Conservation (phyloP, 1,140 invertebrate genomes). For the Idris sp. region DNA sequence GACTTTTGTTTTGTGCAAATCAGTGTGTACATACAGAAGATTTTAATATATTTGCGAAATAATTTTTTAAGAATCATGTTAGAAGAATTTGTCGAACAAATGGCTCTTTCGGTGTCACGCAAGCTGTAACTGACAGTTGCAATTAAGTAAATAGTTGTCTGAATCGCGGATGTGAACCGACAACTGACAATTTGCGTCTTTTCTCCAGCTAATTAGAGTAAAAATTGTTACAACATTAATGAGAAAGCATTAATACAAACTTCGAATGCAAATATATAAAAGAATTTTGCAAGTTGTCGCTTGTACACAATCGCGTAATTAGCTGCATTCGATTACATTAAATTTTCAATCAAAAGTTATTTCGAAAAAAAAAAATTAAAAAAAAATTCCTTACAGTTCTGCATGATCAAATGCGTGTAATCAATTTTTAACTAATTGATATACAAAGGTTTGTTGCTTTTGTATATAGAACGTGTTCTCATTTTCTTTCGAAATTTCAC, state of each 20-base stretch:
- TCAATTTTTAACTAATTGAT: neutral
- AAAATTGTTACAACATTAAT: conserved; percentile 31
- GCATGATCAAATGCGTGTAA: conserved; percentile 10
- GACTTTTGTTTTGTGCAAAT: too few species aligned
- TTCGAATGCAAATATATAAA: too few species aligned
- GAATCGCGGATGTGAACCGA: conserved; percentile 38
- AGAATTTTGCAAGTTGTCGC: conserved; percentile 23
- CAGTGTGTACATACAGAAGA: conserved; percentile 24
- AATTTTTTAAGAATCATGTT: conserved; percentile 4
- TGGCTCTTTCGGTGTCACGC: conserved; percentile 24
- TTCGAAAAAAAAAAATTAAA: neutral
- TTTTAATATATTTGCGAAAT: conserved; percentile 28
- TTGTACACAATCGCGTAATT: conserved; percentile 19
- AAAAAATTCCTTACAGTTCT: too few species aligned
- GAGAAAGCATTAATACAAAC: conserved; percentile 42
- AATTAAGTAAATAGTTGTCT: conserved; percentile 48
- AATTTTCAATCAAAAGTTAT: conserved; percentile 1
- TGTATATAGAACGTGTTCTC: conserved; percentile 11
- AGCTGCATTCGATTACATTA: conserved; percentile 10
- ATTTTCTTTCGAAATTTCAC: conserved; percentile 10
- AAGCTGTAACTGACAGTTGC: conserved; percentile 22
- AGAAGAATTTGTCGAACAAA: conserved; percentile 10
- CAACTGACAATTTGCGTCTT: conserved; percentile 46
- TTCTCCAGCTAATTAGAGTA: conserved; percentile 52
- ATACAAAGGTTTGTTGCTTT: conserved; percentile 1